Evolutionary conservation across 2,888 invertebrate genomes (phyloP).

Genomic region (Luperina testacea): DNA sequence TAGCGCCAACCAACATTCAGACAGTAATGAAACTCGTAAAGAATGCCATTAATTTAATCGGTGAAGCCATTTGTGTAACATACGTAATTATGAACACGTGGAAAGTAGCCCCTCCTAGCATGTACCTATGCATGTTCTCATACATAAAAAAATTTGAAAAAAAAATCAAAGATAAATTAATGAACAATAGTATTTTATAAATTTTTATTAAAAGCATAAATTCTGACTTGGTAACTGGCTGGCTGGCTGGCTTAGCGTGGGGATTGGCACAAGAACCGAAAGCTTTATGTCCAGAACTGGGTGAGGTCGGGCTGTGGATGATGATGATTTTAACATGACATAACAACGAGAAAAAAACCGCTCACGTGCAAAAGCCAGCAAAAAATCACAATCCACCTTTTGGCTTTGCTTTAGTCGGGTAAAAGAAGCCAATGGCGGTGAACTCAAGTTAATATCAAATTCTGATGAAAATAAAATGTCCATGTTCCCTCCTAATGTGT

Average conservation of each 20-base stretch:
- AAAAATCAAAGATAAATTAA: not conserved
- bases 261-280: not conserved
- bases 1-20: slow-evolving; percentile 38
- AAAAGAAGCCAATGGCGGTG: not conserved
- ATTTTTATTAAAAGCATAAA: not conserved
- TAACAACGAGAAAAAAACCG: not conserved
- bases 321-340: too few species aligned
- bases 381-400: not conserved
- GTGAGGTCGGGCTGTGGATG: not conserved
- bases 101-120: not conserved
- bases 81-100: slow-evolving; percentile 17
- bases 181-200: not conserved
- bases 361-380: not conserved
- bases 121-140: not conserved
- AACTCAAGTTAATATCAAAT: not conserved
- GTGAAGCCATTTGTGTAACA: slow-evolving; percentile 31
- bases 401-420: not conserved
- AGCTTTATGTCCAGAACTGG: rapidly evolving
- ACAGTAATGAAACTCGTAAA: slow-evolving; percentile 48
- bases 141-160: not conserved
- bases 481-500: not conserved
- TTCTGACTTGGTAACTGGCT: not conserved
- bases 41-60: slow-evolving; percentile 44
- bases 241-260: too few species aligned
- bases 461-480: not conserved